Conservation (phyloP, 2,797 vertebrate genomes). For the Apogon talboti region DNA sequence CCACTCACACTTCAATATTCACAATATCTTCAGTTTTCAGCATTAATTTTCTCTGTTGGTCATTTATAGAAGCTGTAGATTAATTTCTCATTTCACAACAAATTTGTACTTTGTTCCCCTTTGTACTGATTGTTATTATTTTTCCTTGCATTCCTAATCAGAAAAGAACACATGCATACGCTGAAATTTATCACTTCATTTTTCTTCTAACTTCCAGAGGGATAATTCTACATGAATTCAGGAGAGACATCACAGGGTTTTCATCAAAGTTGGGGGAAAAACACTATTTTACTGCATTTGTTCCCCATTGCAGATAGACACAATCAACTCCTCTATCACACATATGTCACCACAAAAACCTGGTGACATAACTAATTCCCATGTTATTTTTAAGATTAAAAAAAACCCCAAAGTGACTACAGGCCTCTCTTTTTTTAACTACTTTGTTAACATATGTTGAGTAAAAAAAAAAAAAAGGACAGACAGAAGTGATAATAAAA, state of each 20-base stretch:
- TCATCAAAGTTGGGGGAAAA: constrained; percentile 4
- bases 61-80: too few species aligned
- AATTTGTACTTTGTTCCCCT: too few species aligned
- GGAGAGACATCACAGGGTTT: neutral
- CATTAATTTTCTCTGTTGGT: too few species aligned
- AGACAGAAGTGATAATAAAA: constrained; percentile 11
- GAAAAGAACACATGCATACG: neutral
- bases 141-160: neutral
- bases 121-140: too few species aligned
- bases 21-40: too few species aligned
- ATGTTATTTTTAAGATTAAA: constrained; percentile 14
- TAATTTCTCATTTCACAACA: too few species aligned
- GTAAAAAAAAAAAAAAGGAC: too few species aligned
- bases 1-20: too few species aligned
- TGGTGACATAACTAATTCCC: constrained; percentile 1
- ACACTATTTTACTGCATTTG: constrained; percentile 7
- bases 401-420: neutral
- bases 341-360: too few species aligned
- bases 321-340: constrained; percentile 5
- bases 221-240: neutral
- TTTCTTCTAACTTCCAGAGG: neutral
- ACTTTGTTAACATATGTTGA: constrained; percentile 8
- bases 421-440: constrained; percentile 11
- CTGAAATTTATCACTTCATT: neutral
- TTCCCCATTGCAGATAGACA: neutral